Conservation (phyloP, 1,140 invertebrate species). For the Telenomus remus region DNA sequence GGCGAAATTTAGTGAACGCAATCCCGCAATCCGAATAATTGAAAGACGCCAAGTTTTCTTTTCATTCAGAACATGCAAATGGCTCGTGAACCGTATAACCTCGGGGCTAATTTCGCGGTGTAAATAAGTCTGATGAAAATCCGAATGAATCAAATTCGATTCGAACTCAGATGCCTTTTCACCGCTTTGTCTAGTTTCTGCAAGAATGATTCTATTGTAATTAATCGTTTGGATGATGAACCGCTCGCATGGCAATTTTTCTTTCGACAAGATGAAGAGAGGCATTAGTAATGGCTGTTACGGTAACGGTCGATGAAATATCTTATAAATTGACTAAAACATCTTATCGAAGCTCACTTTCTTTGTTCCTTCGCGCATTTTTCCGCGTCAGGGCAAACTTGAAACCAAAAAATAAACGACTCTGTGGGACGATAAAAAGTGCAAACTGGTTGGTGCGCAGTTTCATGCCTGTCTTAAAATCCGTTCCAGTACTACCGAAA, state of each 20-base stretch:
- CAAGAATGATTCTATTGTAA: no score
- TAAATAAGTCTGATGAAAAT: constrained; percentile 39
- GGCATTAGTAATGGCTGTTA: no score
- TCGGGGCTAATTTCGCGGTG: constrained; percentile 29
- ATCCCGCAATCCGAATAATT: constrained; percentile 22
- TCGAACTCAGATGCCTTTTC: background rate
- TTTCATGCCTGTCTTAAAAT: constrained; percentile 25
- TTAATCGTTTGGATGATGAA: no score
- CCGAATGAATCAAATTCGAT: constrained; percentile 21
- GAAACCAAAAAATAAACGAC: no score
- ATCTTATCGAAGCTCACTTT: no score
- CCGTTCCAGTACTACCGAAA: constrained; percentile 25
- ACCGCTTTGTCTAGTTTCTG: no score
- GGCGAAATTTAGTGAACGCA: background rate
- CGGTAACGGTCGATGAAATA: no score
- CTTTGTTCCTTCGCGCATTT: constrained; percentile 1
- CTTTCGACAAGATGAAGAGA: no score
- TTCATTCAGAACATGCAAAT: constrained; percentile 26
- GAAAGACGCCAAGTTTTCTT: constrained; percentile 39
- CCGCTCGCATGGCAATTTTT: no score
- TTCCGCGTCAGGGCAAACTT: constrained; percentile 1
- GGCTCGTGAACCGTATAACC: constrained; percentile 16
- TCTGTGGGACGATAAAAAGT: background rate
- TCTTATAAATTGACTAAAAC: no score
- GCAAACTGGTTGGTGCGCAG: no score